Percentiles rank a stretch among this genome's conserved stretches.
Conservation (phyloP, 2,797 vertebrate genomes). For the Onychomys leucogaster region DNA sequence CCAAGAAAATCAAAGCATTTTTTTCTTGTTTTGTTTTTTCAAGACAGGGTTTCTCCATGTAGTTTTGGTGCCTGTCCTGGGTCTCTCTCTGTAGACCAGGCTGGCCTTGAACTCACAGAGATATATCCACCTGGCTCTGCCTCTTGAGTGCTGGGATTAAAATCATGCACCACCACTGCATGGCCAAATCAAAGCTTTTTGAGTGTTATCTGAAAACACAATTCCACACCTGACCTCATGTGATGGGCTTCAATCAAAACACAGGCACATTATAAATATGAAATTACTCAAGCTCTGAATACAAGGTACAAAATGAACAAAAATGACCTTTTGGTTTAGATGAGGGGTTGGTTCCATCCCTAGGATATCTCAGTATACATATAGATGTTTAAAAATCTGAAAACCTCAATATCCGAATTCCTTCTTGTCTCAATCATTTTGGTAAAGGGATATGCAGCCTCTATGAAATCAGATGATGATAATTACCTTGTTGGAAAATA, state of each 20-base stretch:
- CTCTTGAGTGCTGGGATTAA: too few species aligned
- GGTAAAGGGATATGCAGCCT: not conserved
- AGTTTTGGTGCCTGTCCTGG: too few species aligned
- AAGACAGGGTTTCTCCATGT: too few species aligned
- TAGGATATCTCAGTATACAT: not conserved
- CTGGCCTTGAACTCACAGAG: too few species aligned
- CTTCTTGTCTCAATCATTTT: not conserved
- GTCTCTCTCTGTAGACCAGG: too few species aligned
- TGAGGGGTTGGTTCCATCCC: not conserved
- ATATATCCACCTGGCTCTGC: too few species aligned
- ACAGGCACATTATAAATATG: not conserved
- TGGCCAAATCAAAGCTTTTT: not conserved
- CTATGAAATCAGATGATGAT: not conserved
- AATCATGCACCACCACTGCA: too few species aligned
- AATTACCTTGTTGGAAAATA: not conserved
- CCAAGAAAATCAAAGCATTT: not conserved
- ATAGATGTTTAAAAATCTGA: not conserved
- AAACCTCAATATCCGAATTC: not conserved
- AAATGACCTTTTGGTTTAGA: not conserved
- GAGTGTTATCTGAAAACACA: not conserved
- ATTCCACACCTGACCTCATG: not conserved
- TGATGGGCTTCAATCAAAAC: not conserved
- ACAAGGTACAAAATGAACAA: not conserved
- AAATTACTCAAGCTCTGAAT: not conserved
- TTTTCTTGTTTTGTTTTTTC: too few species aligned